Conservation (phyloP, 2,888 invertebrate species). For the Plemyria rubiginata region DNA sequence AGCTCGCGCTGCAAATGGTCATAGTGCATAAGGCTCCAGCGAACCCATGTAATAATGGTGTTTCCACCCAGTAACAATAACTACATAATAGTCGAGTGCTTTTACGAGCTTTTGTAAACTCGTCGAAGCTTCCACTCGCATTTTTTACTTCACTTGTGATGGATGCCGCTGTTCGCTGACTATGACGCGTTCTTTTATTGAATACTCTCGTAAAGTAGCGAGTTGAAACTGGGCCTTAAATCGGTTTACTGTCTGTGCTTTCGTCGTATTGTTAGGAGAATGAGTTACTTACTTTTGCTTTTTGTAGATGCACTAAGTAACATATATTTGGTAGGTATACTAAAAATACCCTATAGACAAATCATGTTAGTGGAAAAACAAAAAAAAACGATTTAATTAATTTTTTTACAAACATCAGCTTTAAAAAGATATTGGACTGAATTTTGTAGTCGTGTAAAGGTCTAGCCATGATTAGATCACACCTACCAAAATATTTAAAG, state of each 20-base stretch:
- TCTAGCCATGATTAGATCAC: too few relatives aligned
- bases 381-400: too few relatives aligned
- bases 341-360: too few relatives aligned
- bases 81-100: conserved; percentile 84
- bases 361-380: too few relatives aligned
- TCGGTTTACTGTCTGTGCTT: conserved; percentile 56
- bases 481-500: too few relatives aligned
- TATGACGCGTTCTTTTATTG: conserved; percentile 77
- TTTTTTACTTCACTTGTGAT: conserved; percentile 69
- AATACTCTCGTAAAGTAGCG: conserved; percentile 68
- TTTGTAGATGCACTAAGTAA: neutral
- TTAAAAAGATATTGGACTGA: too few relatives aligned
- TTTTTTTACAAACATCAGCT: too few relatives aligned
- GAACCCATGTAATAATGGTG: conserved; percentile 81
- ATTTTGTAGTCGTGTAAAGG: too few relatives aligned
- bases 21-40: too few relatives aligned
- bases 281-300: conserved; percentile 53
- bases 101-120: conserved; percentile 84
- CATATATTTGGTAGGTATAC: neutral
- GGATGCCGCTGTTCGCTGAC: conserved; percentile 68
- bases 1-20: too few relatives aligned
- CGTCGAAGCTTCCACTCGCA: conserved; percentile 79
- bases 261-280: conserved; percentile 61
- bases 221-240: conserved; percentile 57
- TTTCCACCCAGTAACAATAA: conserved; percentile 84